Evolutionary conservation across 1,140 invertebrate genomes (phyloP), one percentile per base, ranked within the genome.

Genomic region (Coenobita brevimanus): DNA sequence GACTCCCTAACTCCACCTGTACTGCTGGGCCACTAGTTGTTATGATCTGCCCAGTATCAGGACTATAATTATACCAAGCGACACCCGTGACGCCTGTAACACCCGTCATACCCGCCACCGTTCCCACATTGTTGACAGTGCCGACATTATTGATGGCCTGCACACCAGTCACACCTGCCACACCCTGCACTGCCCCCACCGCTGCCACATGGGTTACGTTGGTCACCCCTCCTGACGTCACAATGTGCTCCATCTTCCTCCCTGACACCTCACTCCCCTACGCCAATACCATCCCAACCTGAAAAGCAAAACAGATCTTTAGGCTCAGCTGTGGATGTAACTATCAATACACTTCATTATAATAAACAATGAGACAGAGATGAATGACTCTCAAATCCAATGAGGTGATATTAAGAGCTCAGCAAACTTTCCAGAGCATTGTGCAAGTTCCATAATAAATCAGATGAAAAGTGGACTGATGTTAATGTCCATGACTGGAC

Each of bases 51-150:
- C 86, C 86, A 57, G 46, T 78, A 21, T 90, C 89, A n/a, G 87
- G 82, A 46, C 67, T 81, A 43, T 85, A 90, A 64, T 90, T 90
- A 46, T 90, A 90, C 86, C 88, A 89, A 15, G 78, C 71, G 17
- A 84, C 64, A 57, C 82, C 80, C 24, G 80, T 67, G 17, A 87
- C 60, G 0, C 86, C 79, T 46, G 86, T 46, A 4, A 88, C 79
- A 0, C 85, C 85, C 2, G 86, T 36, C 46, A 88, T 78, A n/a
- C n/a, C n/a, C n/a, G n/a, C n/a, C n/a, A n/a, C n/a, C 6, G 75
- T 50, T 3, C 41, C 62, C 21, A 86, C 84, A 60, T 64, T 64
- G 62, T 43, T 62, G 6, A 88, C 86, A 64, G 38, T 46, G 36
- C 73, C 64, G 4, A 87, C 75, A 24, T 38, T 50, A 21, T 80